Base-by-base conservation (phyloP, 2,888 invertebrate genomes). In the Xestia rhomboidea region DNA sequence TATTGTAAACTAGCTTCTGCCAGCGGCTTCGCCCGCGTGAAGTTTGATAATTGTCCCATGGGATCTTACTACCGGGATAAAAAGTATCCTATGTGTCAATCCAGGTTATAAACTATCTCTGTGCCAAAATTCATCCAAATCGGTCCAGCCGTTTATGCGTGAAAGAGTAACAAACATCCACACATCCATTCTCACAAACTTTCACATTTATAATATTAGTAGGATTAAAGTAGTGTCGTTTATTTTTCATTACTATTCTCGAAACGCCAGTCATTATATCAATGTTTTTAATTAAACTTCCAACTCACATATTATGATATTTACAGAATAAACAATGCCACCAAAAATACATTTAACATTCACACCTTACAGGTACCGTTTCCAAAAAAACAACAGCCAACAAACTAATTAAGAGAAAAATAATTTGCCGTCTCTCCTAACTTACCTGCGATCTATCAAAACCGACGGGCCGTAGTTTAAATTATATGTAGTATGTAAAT, bases 401-500 rank as follows among this genome's bases (percentile, higher is more conserved):
- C 27, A 73, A 82, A 79, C 77, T 75, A 78, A 81, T 79, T 76
- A 80, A 75, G 24, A 10, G 49, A 54, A 74, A 69, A 81, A 79
- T 71, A 81, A 88, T 83, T 81, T 85, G 77, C 78, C 68, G 66
- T 79, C 89, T 44, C 67, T 88, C 73, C 76, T 67, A 51, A 41
- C 70, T 68, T 84, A 64, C 73, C 79, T 75, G 84, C 79, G 66
- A 84, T 88, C 76, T 78, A 86, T 87, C 85, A 88, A 86, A 86
- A 77, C 69, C 18, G 79, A 83, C 84, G 78, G 77, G 51, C 60
- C 70, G 75, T 77, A 84, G 80, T 80, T 76, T 68, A 84, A 84
- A 89, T 78, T 82, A 82, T 78, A 71, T 89, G 81, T 89, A 83
- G 34, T 84, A 89, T 89, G 86, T 84, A 82, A 89, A 88, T 89